phyloP scores from a whole-genome alignment of 2,888 invertebrate genomes.

The Meiosimyza platycephala region DNA sequence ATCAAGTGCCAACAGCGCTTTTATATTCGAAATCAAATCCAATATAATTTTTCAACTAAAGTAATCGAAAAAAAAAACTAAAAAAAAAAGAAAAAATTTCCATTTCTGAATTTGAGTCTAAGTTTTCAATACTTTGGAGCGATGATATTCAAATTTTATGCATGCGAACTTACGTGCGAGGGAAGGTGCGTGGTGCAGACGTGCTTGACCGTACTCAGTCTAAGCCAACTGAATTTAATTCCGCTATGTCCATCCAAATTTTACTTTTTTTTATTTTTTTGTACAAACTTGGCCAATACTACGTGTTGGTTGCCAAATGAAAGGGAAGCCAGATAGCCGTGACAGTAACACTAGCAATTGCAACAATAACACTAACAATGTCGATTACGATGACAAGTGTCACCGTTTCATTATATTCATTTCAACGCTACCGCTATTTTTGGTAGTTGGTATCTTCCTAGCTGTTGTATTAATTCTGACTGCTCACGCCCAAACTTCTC shows the following conservation, averaged over 20 bases:
- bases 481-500: not conserved
- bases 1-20: conserved; percentile 61
- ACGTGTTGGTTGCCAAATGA: conserved; percentile 29
- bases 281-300: conserved; percentile 14
- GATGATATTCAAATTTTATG: conserved; percentile 30
- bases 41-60: conserved; percentile 31
- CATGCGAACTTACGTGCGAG: not conserved
- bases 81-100: conserved; percentile 32
- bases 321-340: conserved; percentile 13
- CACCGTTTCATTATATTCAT: not conserved
- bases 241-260: not conserved
- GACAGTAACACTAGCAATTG: not conserved
- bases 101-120: conserved; percentile 33
- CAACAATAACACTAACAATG: not conserved
- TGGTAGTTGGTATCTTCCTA: not conserved
- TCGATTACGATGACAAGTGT: conserved; percentile 4
- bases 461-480: not conserved
- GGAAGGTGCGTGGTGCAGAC: conserved; percentile 3
- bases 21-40: conserved; percentile 54
- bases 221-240: conserved; percentile 5
- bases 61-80: conserved; percentile 36
- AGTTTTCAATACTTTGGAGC: conserved; percentile 1
- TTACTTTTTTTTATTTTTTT: not conserved
- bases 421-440: not conserved
- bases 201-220: conserved; percentile 2